Evolutionary conservation across 2,113 vertebrate genomes (phyloP).

Genomic region (Propithecus coquereli): DNA sequence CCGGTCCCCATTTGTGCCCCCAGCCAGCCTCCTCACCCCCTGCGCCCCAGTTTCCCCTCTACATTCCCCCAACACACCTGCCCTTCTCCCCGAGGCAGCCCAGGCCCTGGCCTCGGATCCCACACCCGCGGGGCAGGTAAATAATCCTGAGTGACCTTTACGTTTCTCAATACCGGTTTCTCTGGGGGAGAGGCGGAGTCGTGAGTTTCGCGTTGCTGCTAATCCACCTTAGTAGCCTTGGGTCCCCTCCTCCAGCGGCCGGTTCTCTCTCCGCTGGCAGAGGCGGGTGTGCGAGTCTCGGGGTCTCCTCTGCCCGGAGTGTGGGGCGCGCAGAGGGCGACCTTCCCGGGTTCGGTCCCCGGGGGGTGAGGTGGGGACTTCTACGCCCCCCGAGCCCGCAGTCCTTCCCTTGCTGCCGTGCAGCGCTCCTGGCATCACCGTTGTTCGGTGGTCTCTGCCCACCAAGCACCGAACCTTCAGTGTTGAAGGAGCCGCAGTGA

Average conservation of each 20-base stretch:
- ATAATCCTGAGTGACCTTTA: not conserved
- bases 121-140: not conserved
- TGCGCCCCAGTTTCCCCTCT: fast-evolving
- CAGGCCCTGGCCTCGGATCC: not conserved
- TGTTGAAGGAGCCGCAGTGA: not conserved
- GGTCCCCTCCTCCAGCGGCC: not conserved
- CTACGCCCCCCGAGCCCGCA: not conserved
- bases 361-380: not conserved
- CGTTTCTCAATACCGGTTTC: not conserved
- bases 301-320: not conserved
- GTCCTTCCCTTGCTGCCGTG: not conserved
- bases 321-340: not conserved
- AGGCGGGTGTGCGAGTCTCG: not conserved
- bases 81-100: not conserved
- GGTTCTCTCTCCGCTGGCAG: not conserved
- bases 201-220: not conserved
- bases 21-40: no score
- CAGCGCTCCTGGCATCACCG: not conserved
- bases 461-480: not conserved
- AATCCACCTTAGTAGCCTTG: not conserved
- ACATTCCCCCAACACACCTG: not conserved
- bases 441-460: conserved; percentile 53
- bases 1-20: no score
- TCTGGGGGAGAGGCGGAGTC: not conserved
- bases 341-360: not conserved